phyloP scores from a whole-genome alignment of 2,888 invertebrate species.

The Hipparchia semele region DNA sequence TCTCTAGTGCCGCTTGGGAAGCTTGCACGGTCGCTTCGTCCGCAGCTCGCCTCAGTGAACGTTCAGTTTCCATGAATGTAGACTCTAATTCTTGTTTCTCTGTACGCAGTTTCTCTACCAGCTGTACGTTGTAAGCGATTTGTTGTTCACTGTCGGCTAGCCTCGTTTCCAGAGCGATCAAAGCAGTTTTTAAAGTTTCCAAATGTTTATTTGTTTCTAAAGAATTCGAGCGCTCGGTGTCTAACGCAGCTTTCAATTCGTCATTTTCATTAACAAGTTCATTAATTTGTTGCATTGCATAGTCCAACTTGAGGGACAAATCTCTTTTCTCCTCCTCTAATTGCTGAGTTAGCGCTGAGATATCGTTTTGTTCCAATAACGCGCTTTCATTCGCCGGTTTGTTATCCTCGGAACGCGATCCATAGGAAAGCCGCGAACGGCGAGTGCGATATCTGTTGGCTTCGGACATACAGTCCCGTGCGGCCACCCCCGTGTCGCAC shows the following conservation, averaged over 20 bases:
- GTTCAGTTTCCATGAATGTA: constrained; percentile 76
- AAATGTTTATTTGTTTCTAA: constrained; percentile 57
- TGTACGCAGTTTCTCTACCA: constrained; percentile 59
- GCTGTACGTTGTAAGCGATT: constrained; percentile 55
- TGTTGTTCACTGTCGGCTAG: constrained; percentile 64
- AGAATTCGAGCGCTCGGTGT: constrained; percentile 52
- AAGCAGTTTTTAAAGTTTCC: constrained; percentile 54
- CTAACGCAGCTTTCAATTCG: constrained; percentile 53
- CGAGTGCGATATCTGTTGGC: constrained; percentile 66
- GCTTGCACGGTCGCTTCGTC: constrained; percentile 89
- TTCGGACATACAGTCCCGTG: constrained; percentile 59
- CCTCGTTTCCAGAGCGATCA: constrained; percentile 54
- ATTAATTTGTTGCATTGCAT: constrained; percentile 61
- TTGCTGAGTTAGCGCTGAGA: constrained; percentile 58
- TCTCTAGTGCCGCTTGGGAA: constrained; percentile 88
- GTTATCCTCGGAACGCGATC: constrained; percentile 70
- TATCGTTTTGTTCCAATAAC: constrained; percentile 78
- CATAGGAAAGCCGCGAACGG: constrained; percentile 69
- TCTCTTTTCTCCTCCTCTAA: constrained; percentile 67
- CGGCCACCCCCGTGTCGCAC: constrained; percentile 61
- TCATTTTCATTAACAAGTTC: constrained; percentile 60
- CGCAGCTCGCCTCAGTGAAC: constrained; percentile 85
- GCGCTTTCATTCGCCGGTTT: constrained; percentile 79
- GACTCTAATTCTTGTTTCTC: constrained; percentile 71
- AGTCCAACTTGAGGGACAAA: constrained; percentile 70